Base-by-base conservation (phyloP, 2,113 vertebrate genomes). In the Hassar affinis region DNA sequence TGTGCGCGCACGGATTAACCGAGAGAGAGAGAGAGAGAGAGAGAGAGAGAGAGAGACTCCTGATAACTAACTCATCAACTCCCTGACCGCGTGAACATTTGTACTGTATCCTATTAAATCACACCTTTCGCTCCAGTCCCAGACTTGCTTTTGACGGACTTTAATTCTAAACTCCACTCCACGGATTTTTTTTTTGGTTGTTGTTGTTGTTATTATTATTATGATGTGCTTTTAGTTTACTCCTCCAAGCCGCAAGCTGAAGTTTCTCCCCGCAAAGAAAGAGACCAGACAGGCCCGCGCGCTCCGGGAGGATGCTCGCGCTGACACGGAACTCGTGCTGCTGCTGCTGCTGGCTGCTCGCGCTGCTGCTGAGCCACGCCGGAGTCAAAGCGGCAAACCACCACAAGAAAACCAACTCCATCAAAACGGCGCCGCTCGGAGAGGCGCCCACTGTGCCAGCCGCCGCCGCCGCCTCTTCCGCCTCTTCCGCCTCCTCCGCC, bases 321-420 rank as follows among this genome's bases (percentile, higher is more conserved):
- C 74, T 89, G 89, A 91, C 94, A 91, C 92, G 95, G 95, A 95
- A 92, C 94, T 95, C 93, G 93, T 93, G 91, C 78, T 94, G 91
- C 82, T 77, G 92, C 91, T 95, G 92, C 84, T 96, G 90, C 91
- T 95, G 92, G 85, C 93, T 93, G 92, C 92, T 95, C 87, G 89
- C 96, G 89, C 92, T 97, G 88, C 91, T 98, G 77, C 90, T 96
- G 89, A 95, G 95, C 59, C 91, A 95, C 52, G 90, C 96, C 90
- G 93, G 96, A 92, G 95, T 94, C 90, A 95, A 94, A 91, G 94
- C 95, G 89, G 92, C 95, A 80, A 96, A 96, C 91, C 91, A 93
- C 83, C 83, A 90, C 57, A 95, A 95, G 90, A 92, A 93, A 88
- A 93, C 93, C 90, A 99, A 99, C 94, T 95, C 96, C 90, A 99